Evolutionary conservation across 37 sponge, comb jelly and placozoan genomes (phyloP).

Genomic region (Bolinopsis microptera): DNA sequence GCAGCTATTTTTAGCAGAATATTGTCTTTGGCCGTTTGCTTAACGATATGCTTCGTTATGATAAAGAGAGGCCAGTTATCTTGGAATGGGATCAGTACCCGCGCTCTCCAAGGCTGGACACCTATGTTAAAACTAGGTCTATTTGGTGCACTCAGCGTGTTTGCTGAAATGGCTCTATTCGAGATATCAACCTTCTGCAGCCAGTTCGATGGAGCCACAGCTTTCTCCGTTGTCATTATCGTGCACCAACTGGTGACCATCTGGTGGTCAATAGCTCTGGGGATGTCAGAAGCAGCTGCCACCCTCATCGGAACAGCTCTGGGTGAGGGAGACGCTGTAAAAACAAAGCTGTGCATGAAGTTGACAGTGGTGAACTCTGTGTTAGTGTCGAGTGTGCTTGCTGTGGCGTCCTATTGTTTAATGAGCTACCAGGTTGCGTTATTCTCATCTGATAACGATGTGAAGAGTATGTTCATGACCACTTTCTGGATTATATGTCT

Average conservation of each 20-base stretch:
- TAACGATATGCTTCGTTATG: not conserved
- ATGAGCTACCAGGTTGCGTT: not conserved
- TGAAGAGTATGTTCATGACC: not conserved
- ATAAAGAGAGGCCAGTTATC: not conserved
- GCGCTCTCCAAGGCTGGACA: not conserved
- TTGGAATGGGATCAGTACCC: constrained; percentile 4
- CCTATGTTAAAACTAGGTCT: constrained; percentile 9
- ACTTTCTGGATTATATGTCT: not conserved
- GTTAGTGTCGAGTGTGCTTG: not conserved
- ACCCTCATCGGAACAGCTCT: constrained; percentile 17
- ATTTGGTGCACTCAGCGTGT: not conserved
- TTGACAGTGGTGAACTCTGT: not conserved
- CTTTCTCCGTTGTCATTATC: not conserved
- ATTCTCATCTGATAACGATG: not conserved
- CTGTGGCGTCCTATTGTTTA: not conserved
- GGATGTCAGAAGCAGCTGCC: not conserved
- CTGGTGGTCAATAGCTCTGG: not conserved
- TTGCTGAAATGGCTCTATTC: not conserved
- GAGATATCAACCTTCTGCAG: not conserved
- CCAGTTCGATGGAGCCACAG: not conserved
- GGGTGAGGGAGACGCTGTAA: not conserved
- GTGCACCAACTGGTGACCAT: not conserved
- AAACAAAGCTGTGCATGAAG: not conserved
- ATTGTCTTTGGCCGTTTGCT: not conserved
- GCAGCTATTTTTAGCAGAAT: not conserved